Evolutionary conservation across 2,113 vertebrate species (phyloP).

Genomic region (Candoia aspera): DNA sequence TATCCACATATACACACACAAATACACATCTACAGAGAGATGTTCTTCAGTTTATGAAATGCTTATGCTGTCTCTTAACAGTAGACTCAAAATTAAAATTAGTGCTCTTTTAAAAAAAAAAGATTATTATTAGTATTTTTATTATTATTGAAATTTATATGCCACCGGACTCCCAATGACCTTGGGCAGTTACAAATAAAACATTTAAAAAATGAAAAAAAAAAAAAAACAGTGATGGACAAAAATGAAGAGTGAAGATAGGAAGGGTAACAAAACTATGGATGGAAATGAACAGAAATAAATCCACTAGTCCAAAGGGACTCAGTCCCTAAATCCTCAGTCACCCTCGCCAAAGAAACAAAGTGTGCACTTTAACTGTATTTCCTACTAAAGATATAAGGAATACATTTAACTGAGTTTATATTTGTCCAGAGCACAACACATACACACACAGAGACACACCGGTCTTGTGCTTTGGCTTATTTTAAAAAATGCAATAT

Average conservation of each 20-base stretch:
- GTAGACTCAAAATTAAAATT: constrained; percentile 5
- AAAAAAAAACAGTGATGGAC: background rate
- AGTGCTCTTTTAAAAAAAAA: background rate
- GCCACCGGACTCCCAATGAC: background rate
- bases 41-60: constrained; percentile 23
- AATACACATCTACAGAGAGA: background rate
- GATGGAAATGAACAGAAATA: background rate
- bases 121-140: background rate
- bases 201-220: background rate
- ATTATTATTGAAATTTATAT: background rate
- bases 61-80: constrained; percentile 2
- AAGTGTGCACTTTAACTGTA: constrained; percentile 2
- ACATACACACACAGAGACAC: no score
- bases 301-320: background rate
- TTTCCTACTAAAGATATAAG: background rate
- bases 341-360: constrained; percentile 3
- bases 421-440: background rate
- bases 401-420: background rate
- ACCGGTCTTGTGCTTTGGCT: background rate
- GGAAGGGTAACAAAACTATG: background rate
- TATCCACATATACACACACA: background rate
- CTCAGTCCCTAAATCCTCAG: no score
- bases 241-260: background rate
- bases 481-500: background rate
- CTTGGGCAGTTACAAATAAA: background rate